Percentiles rank a stretch among this genome's conserved stretches.
These are phyloP conservation scores for Heliothis virescens DNA, from an alignment of 1,140 invertebrate species.

Conservation along the genomic window DNA sequence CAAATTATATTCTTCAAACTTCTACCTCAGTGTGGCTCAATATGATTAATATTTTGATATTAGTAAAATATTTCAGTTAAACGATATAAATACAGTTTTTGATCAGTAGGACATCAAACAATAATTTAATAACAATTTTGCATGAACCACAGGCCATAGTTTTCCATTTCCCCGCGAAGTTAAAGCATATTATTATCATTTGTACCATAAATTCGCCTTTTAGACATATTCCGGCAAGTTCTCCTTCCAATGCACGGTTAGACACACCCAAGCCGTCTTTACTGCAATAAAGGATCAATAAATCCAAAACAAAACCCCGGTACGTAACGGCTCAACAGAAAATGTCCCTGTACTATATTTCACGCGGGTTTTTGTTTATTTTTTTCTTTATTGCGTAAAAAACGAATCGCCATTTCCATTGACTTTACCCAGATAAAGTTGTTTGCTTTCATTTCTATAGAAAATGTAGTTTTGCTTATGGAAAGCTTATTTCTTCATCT, in stretches of 20 bases:
- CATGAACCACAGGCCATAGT: not conserved
- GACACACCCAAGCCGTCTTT: constrained; percentile 31
- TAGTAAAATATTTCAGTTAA: too few species aligned
- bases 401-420: constrained; percentile 42
- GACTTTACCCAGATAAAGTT: constrained; percentile 44
- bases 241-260: constrained; percentile 22
- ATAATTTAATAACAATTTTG: too few species aligned
- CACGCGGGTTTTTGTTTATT: constrained; percentile 40
- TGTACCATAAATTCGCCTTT: constrained; percentile 30
- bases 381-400: constrained; percentile 46
- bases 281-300: constrained; percentile 48
- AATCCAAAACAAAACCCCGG: constrained; percentile 45
- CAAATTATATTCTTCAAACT: too few species aligned
- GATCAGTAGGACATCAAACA: too few species aligned
- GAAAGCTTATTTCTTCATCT: constrained; percentile 60
- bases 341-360: constrained; percentile 44
- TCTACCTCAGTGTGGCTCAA: too few species aligned
- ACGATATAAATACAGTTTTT: too few species aligned
- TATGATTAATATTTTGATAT: too few species aligned
- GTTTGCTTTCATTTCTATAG: constrained; percentile 29
- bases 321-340: constrained; percentile 38
- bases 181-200: not conserved
- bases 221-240: constrained; percentile 13
- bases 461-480: constrained; percentile 53
- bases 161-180: not conserved